A percentile compares a stretch with the other conserved stretches of the same genome.
phyloP scores from a whole-genome alignment of 35 echinoderm and acorn worm genomes.

The Holothuria glaberrima region DNA sequence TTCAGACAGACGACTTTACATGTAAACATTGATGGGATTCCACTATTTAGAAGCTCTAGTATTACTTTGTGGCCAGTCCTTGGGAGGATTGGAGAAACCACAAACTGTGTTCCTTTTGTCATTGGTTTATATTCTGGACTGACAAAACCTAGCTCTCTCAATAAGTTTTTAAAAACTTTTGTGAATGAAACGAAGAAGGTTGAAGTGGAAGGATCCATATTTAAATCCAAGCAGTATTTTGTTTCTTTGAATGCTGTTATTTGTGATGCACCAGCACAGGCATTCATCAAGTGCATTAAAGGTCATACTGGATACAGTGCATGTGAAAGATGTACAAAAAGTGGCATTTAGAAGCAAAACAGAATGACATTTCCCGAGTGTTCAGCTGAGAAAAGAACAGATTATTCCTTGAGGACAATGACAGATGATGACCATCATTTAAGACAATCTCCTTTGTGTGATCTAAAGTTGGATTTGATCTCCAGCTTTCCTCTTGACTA shows the following conservation, averaged over 20 bases:
- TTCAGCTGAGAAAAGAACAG: conserved; percentile 27
- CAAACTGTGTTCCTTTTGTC: conserved; percentile 35
- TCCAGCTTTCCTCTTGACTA: conserved; percentile 70
- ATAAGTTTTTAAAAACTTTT: conserved; percentile 52
- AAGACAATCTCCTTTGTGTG: not conserved
- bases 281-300: conserved; percentile 62
- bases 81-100: conserved; percentile 16
- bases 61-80: conserved; percentile 57
- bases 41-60: conserved; percentile 55
- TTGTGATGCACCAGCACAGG: conserved; percentile 66
- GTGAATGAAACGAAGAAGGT: conserved; percentile 42
- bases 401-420: conserved; percentile 30
- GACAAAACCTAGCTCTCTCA: conserved; percentile 13
- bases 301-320: conserved; percentile 50
- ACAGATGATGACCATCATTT: conserved; percentile 60
- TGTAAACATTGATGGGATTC: conserved; percentile 71
- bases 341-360: conserved; percentile 30
- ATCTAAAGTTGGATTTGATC: conserved; percentile 32
- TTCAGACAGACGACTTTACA: conserved; percentile 20
- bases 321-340: conserved; percentile 58
- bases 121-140: conserved; percentile 44
- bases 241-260: conserved; percentile 49
- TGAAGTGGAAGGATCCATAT: not conserved
- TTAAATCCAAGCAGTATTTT: not conserved
- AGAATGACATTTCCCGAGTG: conserved; percentile 59